Percentiles rank a stretch among this genome's conserved stretches.
phyloP scores from a whole-genome alignment of 2,113 vertebrate genomes.

The Manacus vitellinus region DNA sequence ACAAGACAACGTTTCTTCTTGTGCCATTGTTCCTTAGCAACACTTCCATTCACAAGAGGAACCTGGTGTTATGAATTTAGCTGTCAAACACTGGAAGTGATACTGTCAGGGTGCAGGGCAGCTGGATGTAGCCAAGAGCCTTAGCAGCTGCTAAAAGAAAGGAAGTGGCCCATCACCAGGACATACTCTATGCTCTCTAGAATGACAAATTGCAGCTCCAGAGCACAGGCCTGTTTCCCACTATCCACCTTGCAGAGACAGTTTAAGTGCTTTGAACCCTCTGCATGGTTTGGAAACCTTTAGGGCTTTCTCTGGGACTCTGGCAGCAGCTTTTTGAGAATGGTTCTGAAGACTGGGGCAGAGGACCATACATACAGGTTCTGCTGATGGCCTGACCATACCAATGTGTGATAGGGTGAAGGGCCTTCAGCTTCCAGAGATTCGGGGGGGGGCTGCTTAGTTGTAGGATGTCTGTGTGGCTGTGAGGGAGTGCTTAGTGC shows the following conservation, averaged over 20 bases:
- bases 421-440: background rate
- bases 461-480: rapidly evolving
- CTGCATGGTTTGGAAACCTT: background rate
- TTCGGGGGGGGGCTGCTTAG: background rate
- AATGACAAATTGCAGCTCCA: background rate
- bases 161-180: constrained; percentile 32
- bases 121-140: constrained; percentile 68
- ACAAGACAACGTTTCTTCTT: background rate
- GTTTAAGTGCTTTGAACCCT: background rate
- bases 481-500: background rate
- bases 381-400: background rate
- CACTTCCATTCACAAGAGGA: constrained; percentile 68
- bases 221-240: background rate
- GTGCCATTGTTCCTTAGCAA: constrained; percentile 17
- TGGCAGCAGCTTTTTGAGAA: background rate
- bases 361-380: background rate
- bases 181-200: background rate
- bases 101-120: constrained; percentile 63
- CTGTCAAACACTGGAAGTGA: constrained; percentile 76
- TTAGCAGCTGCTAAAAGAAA: constrained; percentile 58
- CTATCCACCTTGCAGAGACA: background rate
- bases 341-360: background rate
- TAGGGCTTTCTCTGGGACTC: background rate
- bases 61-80: constrained; percentile 57
- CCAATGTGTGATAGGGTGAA: background rate